These are phyloP conservation scores for Caenorhabditis latens DNA, from an alignment of 1,140 invertebrate genomes.

Conservation along the genomic window DNA sequence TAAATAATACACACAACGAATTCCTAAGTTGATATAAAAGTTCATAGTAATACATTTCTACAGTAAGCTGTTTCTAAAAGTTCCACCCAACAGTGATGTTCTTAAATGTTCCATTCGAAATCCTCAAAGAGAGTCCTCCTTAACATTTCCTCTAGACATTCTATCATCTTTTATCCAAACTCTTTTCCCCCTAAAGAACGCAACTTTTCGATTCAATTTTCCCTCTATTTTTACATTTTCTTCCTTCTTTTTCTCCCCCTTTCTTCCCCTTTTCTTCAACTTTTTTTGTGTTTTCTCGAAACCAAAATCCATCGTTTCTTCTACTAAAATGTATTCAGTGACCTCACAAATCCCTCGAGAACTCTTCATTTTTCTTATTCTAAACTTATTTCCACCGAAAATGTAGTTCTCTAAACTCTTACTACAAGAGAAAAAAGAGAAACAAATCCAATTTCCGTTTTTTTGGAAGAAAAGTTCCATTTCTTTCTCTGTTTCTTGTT, in stretches of 20 bases:
- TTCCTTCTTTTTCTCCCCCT: background rate
- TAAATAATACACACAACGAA: too few species aligned
- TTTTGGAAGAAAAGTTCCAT: conserved; percentile 1
- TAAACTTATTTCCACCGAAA: conserved; percentile 34
- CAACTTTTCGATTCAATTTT: conserved; percentile 47
- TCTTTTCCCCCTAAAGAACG: background rate
- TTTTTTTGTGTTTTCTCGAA: background rate
- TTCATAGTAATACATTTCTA: too few species aligned
- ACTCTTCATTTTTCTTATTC: conserved; percentile 19
- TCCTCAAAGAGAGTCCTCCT: too few species aligned
- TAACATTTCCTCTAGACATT: conserved; percentile 1
- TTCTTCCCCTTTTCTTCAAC: background rate
- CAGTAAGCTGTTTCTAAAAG: too few species aligned
- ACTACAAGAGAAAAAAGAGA: background rate
- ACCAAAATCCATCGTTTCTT: conserved; percentile 47
- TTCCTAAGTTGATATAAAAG: too few species aligned
- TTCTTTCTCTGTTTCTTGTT: conserved; percentile 20
- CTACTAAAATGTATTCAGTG: conserved; percentile 35
- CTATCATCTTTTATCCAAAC: conserved; percentile 27
- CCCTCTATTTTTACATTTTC: conserved; percentile 3
- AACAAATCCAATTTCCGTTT: conserved; percentile 37
- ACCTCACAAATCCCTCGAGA: conserved; percentile 41
- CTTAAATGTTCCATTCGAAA: too few species aligned
- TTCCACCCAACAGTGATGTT: too few species aligned
- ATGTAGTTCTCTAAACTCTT: conserved; percentile 15